Conservation (phyloP, 1,140 invertebrate genomes). For the Ceratosolen solmsi region DNA sequence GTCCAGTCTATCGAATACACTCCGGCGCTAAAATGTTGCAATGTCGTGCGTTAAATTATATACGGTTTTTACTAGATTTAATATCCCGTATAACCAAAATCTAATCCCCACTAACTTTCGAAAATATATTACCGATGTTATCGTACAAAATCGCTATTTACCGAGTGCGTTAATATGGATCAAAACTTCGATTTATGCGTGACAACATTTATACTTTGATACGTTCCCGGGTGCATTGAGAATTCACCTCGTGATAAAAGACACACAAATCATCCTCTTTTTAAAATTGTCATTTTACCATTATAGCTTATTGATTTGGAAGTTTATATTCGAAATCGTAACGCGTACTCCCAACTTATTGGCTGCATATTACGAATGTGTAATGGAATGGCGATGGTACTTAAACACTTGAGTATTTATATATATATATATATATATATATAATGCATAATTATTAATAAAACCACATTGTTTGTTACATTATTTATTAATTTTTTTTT, state of each 20-base stretch:
- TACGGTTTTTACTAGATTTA: constrained; percentile 40
- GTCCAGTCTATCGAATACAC: background rate
- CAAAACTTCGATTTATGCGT: constrained; percentile 41
- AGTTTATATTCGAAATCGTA: background rate
- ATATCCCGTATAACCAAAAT: background rate
- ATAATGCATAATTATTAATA: too few relatives aligned
- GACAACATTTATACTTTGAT: constrained; percentile 1
- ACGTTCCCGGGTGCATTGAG: background rate
- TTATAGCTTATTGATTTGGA: background rate
- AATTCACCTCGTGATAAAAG: constrained; percentile 25
- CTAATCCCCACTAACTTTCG: constrained; percentile 1
- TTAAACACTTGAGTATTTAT: too few relatives aligned
- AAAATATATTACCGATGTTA: constrained; percentile 45
- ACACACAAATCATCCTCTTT: constrained; percentile 30
- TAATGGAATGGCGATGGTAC: background rate
- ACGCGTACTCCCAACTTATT: background rate
- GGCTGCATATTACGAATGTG: background rate
- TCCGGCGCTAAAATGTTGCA: background rate
- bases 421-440: too few relatives aligned
- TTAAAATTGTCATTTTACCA: constrained; percentile 5
- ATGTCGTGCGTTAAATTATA: constrained; percentile 39
- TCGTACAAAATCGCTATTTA: constrained; percentile 49
- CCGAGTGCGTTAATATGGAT: constrained; percentile 44
- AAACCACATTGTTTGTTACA: too few relatives aligned
- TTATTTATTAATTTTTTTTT: too few relatives aligned